Percentiles rank a stretch among this genome's conserved stretches.
These are phyloP conservation scores for Drosophila burlai DNA, from an alignment of 1,140 invertebrate species.

Conservation along the genomic window DNA sequence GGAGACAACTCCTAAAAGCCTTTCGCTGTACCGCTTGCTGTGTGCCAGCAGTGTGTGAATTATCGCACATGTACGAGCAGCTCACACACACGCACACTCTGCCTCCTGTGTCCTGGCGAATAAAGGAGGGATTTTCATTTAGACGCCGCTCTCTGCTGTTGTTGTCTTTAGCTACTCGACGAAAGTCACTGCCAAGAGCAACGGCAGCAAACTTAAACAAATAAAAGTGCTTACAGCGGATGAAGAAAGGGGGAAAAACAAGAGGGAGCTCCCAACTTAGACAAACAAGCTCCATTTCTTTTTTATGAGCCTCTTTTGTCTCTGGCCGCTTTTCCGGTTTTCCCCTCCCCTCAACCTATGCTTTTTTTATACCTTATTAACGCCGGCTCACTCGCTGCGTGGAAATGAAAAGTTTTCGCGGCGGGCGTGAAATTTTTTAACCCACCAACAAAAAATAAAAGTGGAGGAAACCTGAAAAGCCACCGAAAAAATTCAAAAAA, in stretches of 20 bases:
- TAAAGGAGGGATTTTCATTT: conserved; percentile 52
- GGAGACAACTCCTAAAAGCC: conserved; percentile 62
- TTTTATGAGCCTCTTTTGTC: conserved; percentile 71
- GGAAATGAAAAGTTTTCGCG: conserved; percentile 66
- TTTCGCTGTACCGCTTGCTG: conserved; percentile 64
- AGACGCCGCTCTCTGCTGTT: conserved; percentile 25
- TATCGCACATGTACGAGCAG: conserved; percentile 47
- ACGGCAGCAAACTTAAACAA: conserved; percentile 54
- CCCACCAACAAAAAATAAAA: conserved; percentile 10
- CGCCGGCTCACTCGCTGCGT: conserved; percentile 49
- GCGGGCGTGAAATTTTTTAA: conserved; percentile 67
- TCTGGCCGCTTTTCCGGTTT: conserved; percentile 27
- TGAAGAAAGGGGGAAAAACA: conserved; percentile 1
- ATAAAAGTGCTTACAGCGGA: conserved; percentile 56
- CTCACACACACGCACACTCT: neutral
- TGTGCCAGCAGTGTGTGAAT: conserved; percentile 62
- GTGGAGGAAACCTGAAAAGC: conserved; percentile 33
- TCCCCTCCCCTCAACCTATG: neutral
- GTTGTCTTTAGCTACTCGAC: conserved; percentile 55
- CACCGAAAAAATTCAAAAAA: conserved; percentile 29
- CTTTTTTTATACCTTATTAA: conserved; percentile 77
- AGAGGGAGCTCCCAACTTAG: conserved; percentile 47
- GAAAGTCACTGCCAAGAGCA: conserved; percentile 81
- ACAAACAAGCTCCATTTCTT: conserved; percentile 75
- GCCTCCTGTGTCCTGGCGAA: conserved; percentile 4